Conservation (phyloP, 23 tunicate species). For the Oikopleura dioica region DNA sequence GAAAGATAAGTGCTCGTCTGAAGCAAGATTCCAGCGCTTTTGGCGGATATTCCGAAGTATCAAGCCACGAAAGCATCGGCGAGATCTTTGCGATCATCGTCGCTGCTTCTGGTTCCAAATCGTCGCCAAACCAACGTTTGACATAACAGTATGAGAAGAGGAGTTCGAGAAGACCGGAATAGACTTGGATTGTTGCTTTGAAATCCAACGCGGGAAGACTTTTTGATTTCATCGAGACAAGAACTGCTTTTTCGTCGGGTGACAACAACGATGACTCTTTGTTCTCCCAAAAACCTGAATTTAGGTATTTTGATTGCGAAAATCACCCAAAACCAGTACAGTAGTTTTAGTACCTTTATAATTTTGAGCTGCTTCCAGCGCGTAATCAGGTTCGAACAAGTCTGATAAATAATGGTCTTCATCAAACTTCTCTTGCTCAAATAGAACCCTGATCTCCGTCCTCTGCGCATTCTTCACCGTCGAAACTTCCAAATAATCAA, state of each 20-base stretch:
- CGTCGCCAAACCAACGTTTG: not conserved
- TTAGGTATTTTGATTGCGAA: not conserved
- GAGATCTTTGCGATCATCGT: constrained; percentile 2
- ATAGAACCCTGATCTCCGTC: not conserved
- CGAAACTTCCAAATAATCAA: not conserved
- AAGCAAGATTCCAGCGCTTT: not conserved
- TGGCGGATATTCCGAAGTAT: not conserved
- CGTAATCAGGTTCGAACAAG: not conserved
- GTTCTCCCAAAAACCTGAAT: not conserved
- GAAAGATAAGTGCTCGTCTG: not conserved
- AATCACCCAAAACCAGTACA: not conserved
- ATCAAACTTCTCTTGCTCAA: not conserved
- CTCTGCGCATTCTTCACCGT: not conserved
- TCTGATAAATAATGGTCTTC: constrained; percentile 1
- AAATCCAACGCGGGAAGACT: not conserved
- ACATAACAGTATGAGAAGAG: not conserved
- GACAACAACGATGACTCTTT: not conserved
- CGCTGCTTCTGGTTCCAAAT: constrained; percentile 6
- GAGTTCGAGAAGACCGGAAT: constrained; percentile 4
- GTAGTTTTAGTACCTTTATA: not conserved
- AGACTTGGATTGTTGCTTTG: not conserved
- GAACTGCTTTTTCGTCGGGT: constrained; percentile 1
- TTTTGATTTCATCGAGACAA: not conserved
- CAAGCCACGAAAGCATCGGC: constrained; percentile 3
- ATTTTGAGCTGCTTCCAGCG: not conserved